Evolutionary conservation across 2,113 vertebrate genomes (phyloP).

Genomic region (Aphyosemion australe): DNA sequence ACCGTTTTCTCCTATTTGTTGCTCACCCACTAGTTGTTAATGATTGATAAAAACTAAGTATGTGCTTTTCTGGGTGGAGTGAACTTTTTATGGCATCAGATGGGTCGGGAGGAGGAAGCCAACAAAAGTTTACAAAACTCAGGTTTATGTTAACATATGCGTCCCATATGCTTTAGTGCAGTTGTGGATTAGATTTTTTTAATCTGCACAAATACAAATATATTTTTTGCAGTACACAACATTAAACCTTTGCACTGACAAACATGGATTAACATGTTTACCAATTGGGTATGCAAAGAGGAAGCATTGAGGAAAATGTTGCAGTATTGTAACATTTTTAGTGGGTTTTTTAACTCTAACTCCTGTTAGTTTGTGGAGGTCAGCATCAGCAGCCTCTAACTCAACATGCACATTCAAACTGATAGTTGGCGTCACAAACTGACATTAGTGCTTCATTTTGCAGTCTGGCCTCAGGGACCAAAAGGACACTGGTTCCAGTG

Average conservation of each 20-base stretch:
- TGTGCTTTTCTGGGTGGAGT: not conserved
- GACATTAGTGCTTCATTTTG: constrained; percentile 17
- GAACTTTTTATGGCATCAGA: not conserved
- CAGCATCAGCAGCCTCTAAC: no score
- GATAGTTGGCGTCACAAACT: not conserved
- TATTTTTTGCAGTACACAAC: no score
- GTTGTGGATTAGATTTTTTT: not conserved
- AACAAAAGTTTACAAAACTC: not conserved
- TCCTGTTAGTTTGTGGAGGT: no score
- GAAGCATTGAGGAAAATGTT: not conserved
- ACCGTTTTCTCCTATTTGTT: no score
- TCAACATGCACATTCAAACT: not conserved
- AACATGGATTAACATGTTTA: not conserved
- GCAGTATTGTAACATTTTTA: not conserved
- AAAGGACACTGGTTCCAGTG: constrained; percentile 55
- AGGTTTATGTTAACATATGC: not conserved
- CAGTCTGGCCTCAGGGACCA: constrained; percentile 70
- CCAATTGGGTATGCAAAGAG: not conserved
- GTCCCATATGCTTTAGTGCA: not conserved
- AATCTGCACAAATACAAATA: not conserved
- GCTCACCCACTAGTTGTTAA: not conserved
- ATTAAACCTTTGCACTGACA: not conserved
- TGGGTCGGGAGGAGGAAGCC: no score
- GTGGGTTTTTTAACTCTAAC: no score
- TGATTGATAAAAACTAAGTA: not conserved